phyloP scores from a whole-genome alignment of 2,113 vertebrate genomes.

The Tragelaphus scriptus region DNA sequence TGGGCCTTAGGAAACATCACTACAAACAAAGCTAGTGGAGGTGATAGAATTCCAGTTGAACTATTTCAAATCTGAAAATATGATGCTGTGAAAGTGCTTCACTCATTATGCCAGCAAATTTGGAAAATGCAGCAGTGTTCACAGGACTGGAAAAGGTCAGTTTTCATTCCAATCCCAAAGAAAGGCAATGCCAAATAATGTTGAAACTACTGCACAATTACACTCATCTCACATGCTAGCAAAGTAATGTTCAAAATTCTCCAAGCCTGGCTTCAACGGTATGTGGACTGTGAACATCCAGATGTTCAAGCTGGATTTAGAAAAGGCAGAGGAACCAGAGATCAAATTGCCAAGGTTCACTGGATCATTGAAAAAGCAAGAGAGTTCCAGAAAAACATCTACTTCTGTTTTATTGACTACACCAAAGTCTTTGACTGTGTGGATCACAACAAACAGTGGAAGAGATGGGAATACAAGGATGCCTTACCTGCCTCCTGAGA shows the following conservation, averaged over 20 bases:
- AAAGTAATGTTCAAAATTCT: neutral
- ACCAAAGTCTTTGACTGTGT: neutral
- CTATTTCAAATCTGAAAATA: neutral
- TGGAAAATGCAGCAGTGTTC: neutral
- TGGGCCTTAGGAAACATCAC: neutral
- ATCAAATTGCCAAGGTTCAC: neutral
- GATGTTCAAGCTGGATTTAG: neutral
- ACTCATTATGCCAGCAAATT: neutral
- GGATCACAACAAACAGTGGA: neutral
- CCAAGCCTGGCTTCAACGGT: neutral
- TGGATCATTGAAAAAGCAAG: neutral
- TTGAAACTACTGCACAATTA: neutral
- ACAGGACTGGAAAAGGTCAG: neutral
- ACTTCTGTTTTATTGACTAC: neutral
- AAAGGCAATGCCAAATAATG: neutral
- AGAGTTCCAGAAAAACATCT: neutral
- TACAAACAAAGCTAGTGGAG: neutral
- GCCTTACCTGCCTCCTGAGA: neutral
- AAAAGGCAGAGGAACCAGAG: neutral
- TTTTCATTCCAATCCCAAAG: neutral
- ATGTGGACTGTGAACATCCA: accelerated
- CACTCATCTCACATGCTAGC: neutral
- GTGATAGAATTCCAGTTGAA: neutral
- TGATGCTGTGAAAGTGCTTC: neutral
- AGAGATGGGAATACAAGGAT: neutral